These are phyloP conservation scores for Coecobrya sp. DNA, from an alignment of 2,888 invertebrate species.

Conservation along the genomic window DNA sequence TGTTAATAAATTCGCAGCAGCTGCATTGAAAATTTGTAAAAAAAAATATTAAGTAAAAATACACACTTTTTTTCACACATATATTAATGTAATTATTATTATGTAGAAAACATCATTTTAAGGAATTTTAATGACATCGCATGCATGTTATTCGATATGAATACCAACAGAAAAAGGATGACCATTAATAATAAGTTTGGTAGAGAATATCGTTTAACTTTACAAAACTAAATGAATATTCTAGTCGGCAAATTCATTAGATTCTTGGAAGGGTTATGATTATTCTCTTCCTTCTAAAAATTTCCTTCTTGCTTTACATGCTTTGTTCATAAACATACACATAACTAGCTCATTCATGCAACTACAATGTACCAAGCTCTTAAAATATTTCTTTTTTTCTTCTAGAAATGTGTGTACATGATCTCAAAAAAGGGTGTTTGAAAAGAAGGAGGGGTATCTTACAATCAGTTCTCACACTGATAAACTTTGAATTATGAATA, in stretches of 20 bases:
- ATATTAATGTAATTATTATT: background rate
- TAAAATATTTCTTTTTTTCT: background rate
- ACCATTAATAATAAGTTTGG: slow-evolving; percentile 26
- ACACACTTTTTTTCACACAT: background rate
- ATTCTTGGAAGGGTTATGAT: slow-evolving; percentile 21
- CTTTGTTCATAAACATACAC: background rate
- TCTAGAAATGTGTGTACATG: background rate
- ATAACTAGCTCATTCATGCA: background rate
- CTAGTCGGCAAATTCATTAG: background rate
- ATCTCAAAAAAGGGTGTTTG: slow-evolving; percentile 42
- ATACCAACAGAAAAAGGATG: background rate
- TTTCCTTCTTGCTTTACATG: background rate
- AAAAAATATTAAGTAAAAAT: background rate
- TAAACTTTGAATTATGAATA: slow-evolving; percentile 75
- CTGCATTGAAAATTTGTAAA: background rate
- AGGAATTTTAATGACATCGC: background rate
- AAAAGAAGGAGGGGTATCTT: slow-evolving; percentile 45
- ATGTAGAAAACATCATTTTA: background rate
- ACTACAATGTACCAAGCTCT: background rate
- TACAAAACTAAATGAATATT: background rate
- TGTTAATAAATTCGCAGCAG: background rate
- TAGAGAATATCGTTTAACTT: background rate
- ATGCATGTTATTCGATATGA: background rate
- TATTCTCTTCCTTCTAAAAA: background rate
- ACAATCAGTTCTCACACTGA: slow-evolving; percentile 77